Conservation (phyloP, 2,888 invertebrate genomes). For the Miltochrista miniata region DNA sequence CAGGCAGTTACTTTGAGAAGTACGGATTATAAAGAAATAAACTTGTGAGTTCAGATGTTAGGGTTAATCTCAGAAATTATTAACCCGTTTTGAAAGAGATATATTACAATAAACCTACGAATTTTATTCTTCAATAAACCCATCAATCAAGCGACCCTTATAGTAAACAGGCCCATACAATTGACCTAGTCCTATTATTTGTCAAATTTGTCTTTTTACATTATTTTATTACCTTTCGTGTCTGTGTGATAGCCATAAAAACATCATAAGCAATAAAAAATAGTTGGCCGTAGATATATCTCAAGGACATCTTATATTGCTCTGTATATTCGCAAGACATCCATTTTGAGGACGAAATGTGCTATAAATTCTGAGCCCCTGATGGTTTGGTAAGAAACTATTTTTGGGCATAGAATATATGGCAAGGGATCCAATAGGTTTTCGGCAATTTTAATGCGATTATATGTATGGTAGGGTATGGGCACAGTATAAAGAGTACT, state of each 20-base stretch:
- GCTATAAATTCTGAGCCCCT: background rate
- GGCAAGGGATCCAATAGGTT: too few relatives aligned
- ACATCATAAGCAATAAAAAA: conserved; percentile 7
- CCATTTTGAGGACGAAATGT: conserved; percentile 5
- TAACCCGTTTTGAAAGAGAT: too few relatives aligned
- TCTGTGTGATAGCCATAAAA: conserved; percentile 4
- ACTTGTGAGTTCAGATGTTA: too few relatives aligned
- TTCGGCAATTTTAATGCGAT: too few relatives aligned
- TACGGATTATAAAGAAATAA: too few relatives aligned
- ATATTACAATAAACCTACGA: too few relatives aligned
- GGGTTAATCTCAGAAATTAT: too few relatives aligned
- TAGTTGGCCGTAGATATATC: background rate
- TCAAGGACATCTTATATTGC: conserved; percentile 22
- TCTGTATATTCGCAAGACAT: background rate
- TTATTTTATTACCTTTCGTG: conserved; percentile 1
- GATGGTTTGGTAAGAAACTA: background rate
- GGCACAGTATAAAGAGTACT: too few relatives aligned
- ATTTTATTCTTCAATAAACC: too few relatives aligned
- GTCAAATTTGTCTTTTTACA: background rate
- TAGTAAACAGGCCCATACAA: background rate
- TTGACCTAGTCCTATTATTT: conserved; percentile 2
- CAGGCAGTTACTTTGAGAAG: too few relatives aligned
- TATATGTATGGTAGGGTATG: too few relatives aligned
- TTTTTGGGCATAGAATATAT: too few relatives aligned
- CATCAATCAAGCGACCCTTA: background rate